Base-by-base conservation (phyloP, 2,113 vertebrate species). In the Chinchilla lanigera region DNA sequence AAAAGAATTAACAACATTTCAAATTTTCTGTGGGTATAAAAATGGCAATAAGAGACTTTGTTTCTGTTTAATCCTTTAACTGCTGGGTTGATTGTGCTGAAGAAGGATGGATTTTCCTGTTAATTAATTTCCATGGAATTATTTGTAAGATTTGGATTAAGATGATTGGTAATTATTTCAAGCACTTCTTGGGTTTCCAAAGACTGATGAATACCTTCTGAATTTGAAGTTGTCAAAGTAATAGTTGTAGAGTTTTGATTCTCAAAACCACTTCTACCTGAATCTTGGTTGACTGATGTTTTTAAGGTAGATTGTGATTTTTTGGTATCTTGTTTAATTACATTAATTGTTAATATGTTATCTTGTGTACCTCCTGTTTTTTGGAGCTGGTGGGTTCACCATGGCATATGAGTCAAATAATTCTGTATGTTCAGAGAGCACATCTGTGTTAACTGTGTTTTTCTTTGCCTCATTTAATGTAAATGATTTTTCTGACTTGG, bases 31-130 rank as follows among this genome's bases (percentile, higher is more conserved):
- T 89, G 93, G 98, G 98, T 93, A 99, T 80, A 92, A 98, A 98
- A 95, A 99, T 98, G 82, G 98, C 97, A 97, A 98, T 98, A 86
- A 98, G 85, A 94, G 98, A 98, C 78, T 94, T 98, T 97, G 94
- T 60, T 94, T 96, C 97, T 97, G 82, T 84, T 98, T 86, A 98
- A 94, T 47, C 99, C 95, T 90, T 98, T 98, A 95, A 98, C 95
- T 81, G 98, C 97, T 91, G 98, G 98, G 89, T 98, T 96, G 94
- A 99, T 93, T 47, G 98, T 98, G 78, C 97, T 98, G 89, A 99
- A 30, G 7, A 99, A 94, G 91, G 98, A 90, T 7, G 97, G 41
- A 77, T 97, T 98, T 97, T 98, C 98, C 96, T 86, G 96, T 35
- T 98, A 90, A n/a, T 98, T 97, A 90, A 98, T 93, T 97, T 98